A percentile compares a stretch with the other conserved stretches of the same genome.
These are phyloP conservation scores for Phasia obesa DNA, from an alignment of 2,888 invertebrate species.

Conservation along the genomic window DNA sequence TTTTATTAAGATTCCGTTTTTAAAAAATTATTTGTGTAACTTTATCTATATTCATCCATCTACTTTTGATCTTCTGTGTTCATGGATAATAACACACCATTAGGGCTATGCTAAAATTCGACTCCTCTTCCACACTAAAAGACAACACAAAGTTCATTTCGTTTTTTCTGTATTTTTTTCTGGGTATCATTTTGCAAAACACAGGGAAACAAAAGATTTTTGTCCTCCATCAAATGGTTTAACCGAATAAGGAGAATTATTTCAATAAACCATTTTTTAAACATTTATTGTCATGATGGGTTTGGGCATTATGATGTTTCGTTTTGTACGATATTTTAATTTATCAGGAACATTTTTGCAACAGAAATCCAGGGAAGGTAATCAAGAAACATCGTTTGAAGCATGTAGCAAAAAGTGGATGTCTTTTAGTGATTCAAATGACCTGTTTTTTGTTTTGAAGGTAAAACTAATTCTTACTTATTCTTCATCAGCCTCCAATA, in stretches of 20 bases:
- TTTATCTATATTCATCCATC: no score
- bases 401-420: background rate
- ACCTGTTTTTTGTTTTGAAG: no score
- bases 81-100: background rate
- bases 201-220: background rate
- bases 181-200: background rate
- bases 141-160: background rate
- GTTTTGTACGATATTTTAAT: background rate
- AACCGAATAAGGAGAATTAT: background rate
- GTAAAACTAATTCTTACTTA: no score
- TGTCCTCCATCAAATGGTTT: background rate
- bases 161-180: background rate
- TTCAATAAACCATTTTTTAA: background rate
- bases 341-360: background rate
- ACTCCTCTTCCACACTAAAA: background rate
- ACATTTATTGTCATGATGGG: background rate
- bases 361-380: background rate
- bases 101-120: background rate
- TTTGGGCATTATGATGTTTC: background rate
- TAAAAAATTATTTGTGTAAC: no score
- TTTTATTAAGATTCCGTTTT: no score
- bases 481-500: no score
- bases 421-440: background rate
- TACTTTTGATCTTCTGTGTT: no score
- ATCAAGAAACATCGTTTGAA: background rate